Conservation (phyloP, 2,797 vertebrate genomes). For the Sylvia borin region DNA sequence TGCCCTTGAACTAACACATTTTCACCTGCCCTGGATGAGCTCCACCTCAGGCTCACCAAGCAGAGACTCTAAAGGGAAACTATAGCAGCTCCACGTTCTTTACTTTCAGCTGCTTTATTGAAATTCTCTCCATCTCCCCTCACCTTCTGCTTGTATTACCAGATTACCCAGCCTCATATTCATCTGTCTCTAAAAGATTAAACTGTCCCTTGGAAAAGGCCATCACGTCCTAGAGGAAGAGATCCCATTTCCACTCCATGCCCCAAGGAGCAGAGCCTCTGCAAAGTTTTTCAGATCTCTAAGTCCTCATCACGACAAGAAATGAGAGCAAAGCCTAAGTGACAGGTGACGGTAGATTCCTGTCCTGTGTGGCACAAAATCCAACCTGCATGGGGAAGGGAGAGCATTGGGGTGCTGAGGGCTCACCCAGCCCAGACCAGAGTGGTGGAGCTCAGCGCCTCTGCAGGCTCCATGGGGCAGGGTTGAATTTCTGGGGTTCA, state of each 20-base stretch:
- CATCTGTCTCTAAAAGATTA: slow-evolving; percentile 79
- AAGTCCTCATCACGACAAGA: neutral
- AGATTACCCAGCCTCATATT: slow-evolving; percentile 70
- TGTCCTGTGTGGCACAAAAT: neutral
- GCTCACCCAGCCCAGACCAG: neutral
- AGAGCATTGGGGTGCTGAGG: neutral
- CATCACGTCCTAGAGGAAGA: slow-evolving; percentile 66
- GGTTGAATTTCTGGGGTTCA: neutral
- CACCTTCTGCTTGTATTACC: slow-evolving; percentile 58
- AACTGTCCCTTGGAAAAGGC: slow-evolving; percentile 76
- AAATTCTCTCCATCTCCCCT: slow-evolving; percentile 70
- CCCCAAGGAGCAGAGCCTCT: slow-evolving; percentile 43
- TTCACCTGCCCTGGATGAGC: neutral
- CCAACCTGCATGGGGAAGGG: neutral
- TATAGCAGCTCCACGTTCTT: neutral
- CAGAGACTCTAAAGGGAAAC: neutral
- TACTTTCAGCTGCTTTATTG: slow-evolving; percentile 41
- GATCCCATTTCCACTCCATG: slow-evolving; percentile 59
- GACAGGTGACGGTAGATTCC: neutral
- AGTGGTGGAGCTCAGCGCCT: neutral
- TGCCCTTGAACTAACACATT: neutral
- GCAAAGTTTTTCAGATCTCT: slow-evolving; percentile 1
- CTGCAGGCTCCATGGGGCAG: neutral
- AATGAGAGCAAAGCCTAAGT: neutral
- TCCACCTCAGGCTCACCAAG: neutral